Evolutionary conservation across 2,888 invertebrate genomes (phyloP), one percentile per base, ranked within the genome.

Genomic region (Stenchaetothrips biformis): DNA sequence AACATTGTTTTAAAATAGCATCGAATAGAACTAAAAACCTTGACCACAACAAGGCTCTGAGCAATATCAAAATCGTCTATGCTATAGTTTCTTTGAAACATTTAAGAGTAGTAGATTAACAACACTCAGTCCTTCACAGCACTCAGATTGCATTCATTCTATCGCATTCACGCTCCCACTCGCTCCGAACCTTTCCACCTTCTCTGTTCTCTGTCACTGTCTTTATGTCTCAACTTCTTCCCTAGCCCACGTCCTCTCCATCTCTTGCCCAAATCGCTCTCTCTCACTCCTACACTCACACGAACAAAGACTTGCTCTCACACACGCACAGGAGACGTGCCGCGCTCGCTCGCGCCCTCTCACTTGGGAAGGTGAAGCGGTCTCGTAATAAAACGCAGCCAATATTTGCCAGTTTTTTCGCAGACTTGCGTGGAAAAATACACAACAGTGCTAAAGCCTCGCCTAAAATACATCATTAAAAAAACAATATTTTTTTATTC

Each of bases 1-100:
- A 67, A 67, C 67, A 67, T 67, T 67, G n/a, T n/a, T 67, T 67
- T 67, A 67, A 67, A 67, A 67, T 67, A 67, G 67, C 67, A 67
- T 67, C 67, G 67, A 67, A 67, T 67, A 67, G 67, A 67, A 67
- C 67, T 67, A 67, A 67, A 67, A 67, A 67, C 67, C 67, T 67
- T 67, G 67, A 67, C 67, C 67, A 67, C 21, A 67, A 67, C 67
- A 67, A 67, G 67, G 67, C 67, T 67, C 67, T 67, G 67, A 67
- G 67, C 67, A 67, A 67, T 67, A 67, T 67, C 67, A 67, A 67
- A 67, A 67, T 67, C 67, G 21, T 67, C 67, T 67, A 67, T 67
- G 67, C 67, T 67, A 67, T 21, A 21, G 67, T 67, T 67, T 67
- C 18, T 67, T 67, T 21, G 21, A 67, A 67, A n/a, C 9, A 21